phyloP scores from a whole-genome alignment of 2,797 vertebrate genomes.

The Chloroceryle amazona region DNA sequence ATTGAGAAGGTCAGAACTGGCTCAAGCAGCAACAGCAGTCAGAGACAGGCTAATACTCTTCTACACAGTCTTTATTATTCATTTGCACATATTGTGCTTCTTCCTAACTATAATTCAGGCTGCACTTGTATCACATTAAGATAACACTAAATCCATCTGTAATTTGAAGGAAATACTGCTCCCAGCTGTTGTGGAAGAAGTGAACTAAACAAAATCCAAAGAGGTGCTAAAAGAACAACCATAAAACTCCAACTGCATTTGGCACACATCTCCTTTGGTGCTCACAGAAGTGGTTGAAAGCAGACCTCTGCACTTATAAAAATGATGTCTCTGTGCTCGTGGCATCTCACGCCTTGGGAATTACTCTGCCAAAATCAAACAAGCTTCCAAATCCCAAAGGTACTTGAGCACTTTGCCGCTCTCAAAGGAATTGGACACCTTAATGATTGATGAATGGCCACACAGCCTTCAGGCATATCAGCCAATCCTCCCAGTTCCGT shows the following conservation, averaged over 20 bases:
- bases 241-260: slow-evolving; percentile 13
- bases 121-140: slow-evolving; percentile 64
- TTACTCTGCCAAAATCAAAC: not conserved
- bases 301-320: rapidly evolving
- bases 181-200: slow-evolving; percentile 68
- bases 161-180: slow-evolving; percentile 72
- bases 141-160: slow-evolving; percentile 65
- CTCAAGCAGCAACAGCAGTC: slow-evolving; percentile 22
- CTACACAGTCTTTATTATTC: slow-evolving; percentile 66
- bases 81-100: slow-evolving; percentile 72
- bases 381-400: not conserved
- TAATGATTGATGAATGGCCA: not conserved
- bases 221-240: slow-evolving; percentile 43
- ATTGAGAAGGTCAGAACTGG: slow-evolving; percentile 49
- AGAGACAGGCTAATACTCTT: slow-evolving; percentile 26
- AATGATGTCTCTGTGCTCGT: not conserved
- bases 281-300: not conserved
- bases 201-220: slow-evolving; percentile 42
- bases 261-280: not conserved
- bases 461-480: too few species aligned
- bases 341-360: not conserved
- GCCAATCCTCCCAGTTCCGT: too few species aligned
- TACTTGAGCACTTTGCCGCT: not conserved
- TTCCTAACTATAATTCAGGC: slow-evolving; percentile 57
- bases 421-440: not conserved